phyloP scores from a whole-genome alignment of 2,888 invertebrate species.

The Scaptomyza reducta region DNA sequence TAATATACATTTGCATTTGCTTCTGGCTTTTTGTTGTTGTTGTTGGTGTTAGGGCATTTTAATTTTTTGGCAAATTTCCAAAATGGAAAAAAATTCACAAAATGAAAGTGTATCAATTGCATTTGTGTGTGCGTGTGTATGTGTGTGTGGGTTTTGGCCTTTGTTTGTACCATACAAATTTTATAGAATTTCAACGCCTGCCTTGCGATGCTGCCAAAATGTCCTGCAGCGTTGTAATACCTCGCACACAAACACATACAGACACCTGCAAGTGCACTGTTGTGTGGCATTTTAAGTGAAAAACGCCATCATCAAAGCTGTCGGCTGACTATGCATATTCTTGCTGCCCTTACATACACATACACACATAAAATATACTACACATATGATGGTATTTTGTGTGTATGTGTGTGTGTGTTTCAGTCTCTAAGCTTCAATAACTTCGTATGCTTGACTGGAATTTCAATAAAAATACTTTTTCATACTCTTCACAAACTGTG shows the following conservation, averaged over 20 bases:
- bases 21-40: slow-evolving; percentile 19
- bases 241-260: slow-evolving; percentile 11
- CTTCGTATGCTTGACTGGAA: slow-evolving; percentile 59
- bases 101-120: slow-evolving; percentile 40
- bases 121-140: slow-evolving; percentile 9
- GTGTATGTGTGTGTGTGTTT: slow-evolving; percentile 34
- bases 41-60: not conserved
- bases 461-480: slow-evolving; percentile 71
- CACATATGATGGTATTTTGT: slow-evolving; percentile 1
- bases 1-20: slow-evolving; percentile 14
- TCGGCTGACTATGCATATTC: slow-evolving; percentile 23
- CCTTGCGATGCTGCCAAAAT: slow-evolving; percentile 62
- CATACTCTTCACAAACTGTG: slow-evolving; percentile 16
- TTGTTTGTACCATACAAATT: slow-evolving; percentile 70
- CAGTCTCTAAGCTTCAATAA: slow-evolving; percentile 54
- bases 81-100: slow-evolving; percentile 20
- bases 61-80: slow-evolving; percentile 55
- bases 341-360: not conserved
- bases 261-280: slow-evolving; percentile 20
- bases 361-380: not conserved
- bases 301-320: slow-evolving; percentile 60
- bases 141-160: slow-evolving; percentile 19
- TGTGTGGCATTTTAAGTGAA: slow-evolving; percentile 68
- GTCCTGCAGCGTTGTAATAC: slow-evolving; percentile 55
- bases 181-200: slow-evolving; percentile 73